phyloP scores from a whole-genome alignment of 2,888 invertebrate genomes.

The Tridacna crocea region DNA sequence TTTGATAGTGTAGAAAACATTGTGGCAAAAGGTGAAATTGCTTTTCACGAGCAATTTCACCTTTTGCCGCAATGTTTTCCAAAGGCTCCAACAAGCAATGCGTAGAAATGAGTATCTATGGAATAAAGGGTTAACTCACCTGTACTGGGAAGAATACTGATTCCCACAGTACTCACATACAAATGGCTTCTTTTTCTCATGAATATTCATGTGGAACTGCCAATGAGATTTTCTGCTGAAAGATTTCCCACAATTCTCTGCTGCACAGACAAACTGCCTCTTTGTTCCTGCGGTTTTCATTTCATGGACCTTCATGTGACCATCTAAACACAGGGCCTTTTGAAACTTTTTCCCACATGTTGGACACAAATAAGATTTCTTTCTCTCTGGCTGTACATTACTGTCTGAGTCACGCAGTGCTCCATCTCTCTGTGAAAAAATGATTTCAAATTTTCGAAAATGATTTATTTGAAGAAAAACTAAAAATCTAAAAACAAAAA shows the following conservation, averaged over 20 bases:
- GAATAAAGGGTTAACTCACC: neutral
- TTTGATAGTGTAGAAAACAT: neutral
- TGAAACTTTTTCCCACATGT: constrained; percentile 9
- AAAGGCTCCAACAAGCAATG: too few relatives aligned
- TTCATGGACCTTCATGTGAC: neutral
- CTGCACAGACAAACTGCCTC: constrained; percentile 16
- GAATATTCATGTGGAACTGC: constrained; percentile 30
- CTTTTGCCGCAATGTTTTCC: neutral
- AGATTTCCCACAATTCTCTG: constrained; percentile 20
- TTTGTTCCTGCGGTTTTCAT: neutral
- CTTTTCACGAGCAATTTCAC: neutral
- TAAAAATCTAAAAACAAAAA: too few relatives aligned
- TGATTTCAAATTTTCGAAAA: too few relatives aligned
- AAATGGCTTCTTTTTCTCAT: constrained; percentile 27
- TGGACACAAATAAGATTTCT: neutral
- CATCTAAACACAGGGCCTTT: neutral
- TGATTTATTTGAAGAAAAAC: too few relatives aligned
- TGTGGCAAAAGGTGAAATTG: too few relatives aligned
- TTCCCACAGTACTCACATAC: constrained; percentile 30
- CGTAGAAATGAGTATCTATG: too few relatives aligned
- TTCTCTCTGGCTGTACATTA: neutral
- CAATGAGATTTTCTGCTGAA: constrained; percentile 1
- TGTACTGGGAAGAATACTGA: constrained; percentile 19
- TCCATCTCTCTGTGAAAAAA: too few relatives aligned
- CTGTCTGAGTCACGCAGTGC: too few relatives aligned